Evolutionary conservation across 2,797 vertebrate species (phyloP), one percentile per base, ranked within the genome.

Genomic region (Sorex maritimensis): DNA sequence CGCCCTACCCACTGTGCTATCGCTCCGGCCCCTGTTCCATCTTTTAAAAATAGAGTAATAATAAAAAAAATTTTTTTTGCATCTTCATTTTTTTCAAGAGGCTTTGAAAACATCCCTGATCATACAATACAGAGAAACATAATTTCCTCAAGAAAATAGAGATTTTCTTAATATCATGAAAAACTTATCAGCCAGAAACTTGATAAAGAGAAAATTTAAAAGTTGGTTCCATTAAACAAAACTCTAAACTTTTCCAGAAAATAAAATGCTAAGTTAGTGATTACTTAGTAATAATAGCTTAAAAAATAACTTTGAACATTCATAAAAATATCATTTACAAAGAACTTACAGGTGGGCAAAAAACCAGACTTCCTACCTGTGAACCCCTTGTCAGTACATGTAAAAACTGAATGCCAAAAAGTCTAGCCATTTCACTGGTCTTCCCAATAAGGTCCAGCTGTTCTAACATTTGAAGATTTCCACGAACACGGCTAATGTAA

Each of bases 391-490:
- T 99, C 95, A 99, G 97, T 61, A 99, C 99, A 81, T 99, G 99
- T 86, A 99, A 98, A 98, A 99, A 99, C 97, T 99, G 99, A 97
- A 99, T 99, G 79, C 99, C 99, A 97, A 99, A 99, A 86, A 99
- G 98, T 82, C 99, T 98, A 0, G 99, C 99, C 97, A 99, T 98
- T 98, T 99, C 99, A 94, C 99, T 99, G 96, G 99, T 99, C 97
- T 99, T 99, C 95, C 99, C 99, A 88, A 99, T 98, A 95, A 99
- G 97, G 97, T 99, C 99, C 44, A 99, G 97, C 97, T 99, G 99
- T 92, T 99, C 98, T 94, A 99, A 98, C 88, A 99, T 98, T 96
- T 99, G 99, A 93, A 99, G 98, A 97, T 98, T 98, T 91, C 99
- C 99, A 55, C 97, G 98, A 86, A 99, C 99, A 34, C 98, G 98